These are phyloP conservation scores for Chaetoderma sp. DNA, from an alignment of 2,888 invertebrate genomes.

Conservation along the genomic window DNA sequence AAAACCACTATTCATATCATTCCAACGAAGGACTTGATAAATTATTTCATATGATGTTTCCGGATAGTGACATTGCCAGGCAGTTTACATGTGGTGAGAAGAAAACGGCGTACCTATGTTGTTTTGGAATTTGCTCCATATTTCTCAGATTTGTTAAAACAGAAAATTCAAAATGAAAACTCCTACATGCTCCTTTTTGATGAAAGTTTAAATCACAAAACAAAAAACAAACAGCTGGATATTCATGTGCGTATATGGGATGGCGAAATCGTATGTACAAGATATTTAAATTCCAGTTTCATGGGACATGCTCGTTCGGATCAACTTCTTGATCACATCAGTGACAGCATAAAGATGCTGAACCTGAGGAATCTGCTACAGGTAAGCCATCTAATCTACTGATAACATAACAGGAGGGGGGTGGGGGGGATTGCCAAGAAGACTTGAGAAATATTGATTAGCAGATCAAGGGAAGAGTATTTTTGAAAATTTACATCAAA, in stretches of 20 bases:
- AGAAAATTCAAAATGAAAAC: conserved; percentile 10
- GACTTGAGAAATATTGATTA: too few relatives aligned
- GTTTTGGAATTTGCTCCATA: conserved; percentile 35
- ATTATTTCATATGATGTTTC: conserved; percentile 35
- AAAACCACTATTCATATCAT: conserved; percentile 28
- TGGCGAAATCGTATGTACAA: conserved; percentile 35
- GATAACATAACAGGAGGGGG: too few relatives aligned
- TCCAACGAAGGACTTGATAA: conserved; percentile 18
- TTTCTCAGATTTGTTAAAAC: conserved; percentile 25
- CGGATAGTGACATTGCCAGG: conserved; percentile 32
- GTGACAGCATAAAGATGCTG: conserved; percentile 24
- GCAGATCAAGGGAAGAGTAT: too few relatives aligned
- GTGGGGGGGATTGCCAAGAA: too few relatives aligned
- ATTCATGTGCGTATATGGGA: conserved; percentile 46
- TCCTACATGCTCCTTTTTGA: conserved; percentile 37
- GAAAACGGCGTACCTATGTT: conserved; percentile 25
- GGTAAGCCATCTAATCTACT: too few relatives aligned
- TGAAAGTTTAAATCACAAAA: conserved; percentile 37
- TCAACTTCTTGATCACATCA: conserved; percentile 37
- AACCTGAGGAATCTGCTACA: conserved; percentile 14
- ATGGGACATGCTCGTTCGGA: conserved; percentile 35
- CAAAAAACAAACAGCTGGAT: conserved; percentile 47
- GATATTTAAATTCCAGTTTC: conserved; percentile 45
- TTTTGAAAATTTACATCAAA: too few relatives aligned
- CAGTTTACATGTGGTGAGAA: conserved; percentile 22